phyloP scores from a whole-genome alignment of 2,113 vertebrate species.

The Podocnemis expansa region DNA sequence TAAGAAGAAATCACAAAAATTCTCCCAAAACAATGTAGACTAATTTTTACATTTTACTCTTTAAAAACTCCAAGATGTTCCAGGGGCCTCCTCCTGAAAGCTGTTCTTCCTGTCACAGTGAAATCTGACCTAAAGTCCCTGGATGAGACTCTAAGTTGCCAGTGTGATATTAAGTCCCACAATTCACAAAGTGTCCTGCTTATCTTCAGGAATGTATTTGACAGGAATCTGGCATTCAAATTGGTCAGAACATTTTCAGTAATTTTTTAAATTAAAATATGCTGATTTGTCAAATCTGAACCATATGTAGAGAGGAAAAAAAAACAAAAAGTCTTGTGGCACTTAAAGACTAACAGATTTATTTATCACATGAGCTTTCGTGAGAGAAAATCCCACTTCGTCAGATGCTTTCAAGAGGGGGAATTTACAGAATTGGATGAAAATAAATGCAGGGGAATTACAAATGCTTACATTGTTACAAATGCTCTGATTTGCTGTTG shows the following conservation, averaged over 20 bases:
- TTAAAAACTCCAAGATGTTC: background rate
- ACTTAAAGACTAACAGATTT: too few relatives aligned
- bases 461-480: too few relatives aligned
- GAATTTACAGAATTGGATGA: too few relatives aligned
- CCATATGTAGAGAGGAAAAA: fast-evolving
- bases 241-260: background rate
- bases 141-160: background rate
- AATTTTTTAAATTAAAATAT: background rate
- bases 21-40: background rate
- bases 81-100: background rate
- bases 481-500: too few relatives aligned
- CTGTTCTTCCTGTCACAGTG: background rate
- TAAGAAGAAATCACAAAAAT: background rate
- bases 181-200: background rate
- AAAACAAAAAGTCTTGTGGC: too few relatives aligned
- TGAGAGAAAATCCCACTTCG: too few relatives aligned
- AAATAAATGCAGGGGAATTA: too few relatives aligned
- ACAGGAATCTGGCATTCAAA: background rate
- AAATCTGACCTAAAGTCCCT: background rate
- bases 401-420: too few relatives aligned
- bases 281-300: background rate
- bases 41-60: background rate
- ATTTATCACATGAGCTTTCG: too few relatives aligned
- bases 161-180: background rate
- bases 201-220: background rate